Evolutionary conservation across 2,888 invertebrate genomes (phyloP), one percentile per base, ranked within the genome.

Genomic region (Acleris cristana): DNA sequence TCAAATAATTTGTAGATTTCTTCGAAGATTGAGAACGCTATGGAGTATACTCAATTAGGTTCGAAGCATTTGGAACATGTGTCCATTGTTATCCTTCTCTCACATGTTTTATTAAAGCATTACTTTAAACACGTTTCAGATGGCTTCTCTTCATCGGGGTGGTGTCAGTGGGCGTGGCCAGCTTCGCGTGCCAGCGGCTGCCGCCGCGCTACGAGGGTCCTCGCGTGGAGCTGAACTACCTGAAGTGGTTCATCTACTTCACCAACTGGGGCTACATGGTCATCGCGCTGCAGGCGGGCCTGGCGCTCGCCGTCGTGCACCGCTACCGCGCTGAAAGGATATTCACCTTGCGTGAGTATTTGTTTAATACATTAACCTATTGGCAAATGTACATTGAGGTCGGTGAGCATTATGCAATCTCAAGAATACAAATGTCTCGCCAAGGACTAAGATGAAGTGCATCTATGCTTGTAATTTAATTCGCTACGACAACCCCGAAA

Each of bases 241-340:
- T 90, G 71, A 95, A 95, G 76, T 96, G 96, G 96, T 93, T 94
- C 66, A 95, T 96, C 71, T 96, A 95, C 82, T 93, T 96, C 76
- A 96, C 96, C 14, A 95, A 96, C 83, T 96, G 96, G 96, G 96
- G 95, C 48, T 94, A 94, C 78, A 78, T 93, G 12, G 73, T 94
- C 55, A 95, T 95, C 69, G 85, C 92, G 0, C 64, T 93, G 2
- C 96, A 96, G 77, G 88, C 95, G 0, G 79, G 94, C 0, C 77
- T 96, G 1, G 94, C 93, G 0, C 84, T 93, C 0, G 79, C 85
- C 2, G 87, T 95, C 0, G 93, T 94, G 1, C 89, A 90, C 65
- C 86, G 90, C 34, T 94, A 91, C 81, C 79, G 85, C 70, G 73
- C 78, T 44, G 81, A 86, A 67, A 86, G 86, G 71, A 73, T 75